Conservation (phyloP, 1,140 invertebrate species). For the Bursaphelenchus mucronatus region DNA sequence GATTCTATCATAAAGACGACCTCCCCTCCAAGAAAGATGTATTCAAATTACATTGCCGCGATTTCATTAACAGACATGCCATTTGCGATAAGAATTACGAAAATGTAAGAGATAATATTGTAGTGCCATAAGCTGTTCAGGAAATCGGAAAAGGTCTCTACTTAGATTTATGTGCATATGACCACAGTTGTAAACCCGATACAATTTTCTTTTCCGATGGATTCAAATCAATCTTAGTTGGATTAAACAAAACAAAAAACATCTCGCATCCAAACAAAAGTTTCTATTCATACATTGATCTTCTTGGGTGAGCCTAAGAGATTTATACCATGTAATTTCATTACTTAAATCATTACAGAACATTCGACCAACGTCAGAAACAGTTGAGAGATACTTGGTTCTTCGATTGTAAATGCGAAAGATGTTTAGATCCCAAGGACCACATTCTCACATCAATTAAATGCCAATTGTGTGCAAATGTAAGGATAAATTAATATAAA, state of each 20-base stretch:
- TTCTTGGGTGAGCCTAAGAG: constrained; percentile 40
- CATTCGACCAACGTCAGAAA: constrained; percentile 54
- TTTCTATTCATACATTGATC: constrained; percentile 58
- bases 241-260: constrained; percentile 41
- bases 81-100: constrained; percentile 53
- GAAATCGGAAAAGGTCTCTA: constrained; percentile 61
- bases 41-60: constrained; percentile 58
- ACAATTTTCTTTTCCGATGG: constrained; percentile 48
- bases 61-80: constrained; percentile 60
- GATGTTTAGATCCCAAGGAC: constrained; percentile 49
- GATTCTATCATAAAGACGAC: constrained; percentile 51
- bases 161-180: constrained; percentile 58
- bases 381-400: constrained; percentile 58
- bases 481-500: constrained; percentile 7
- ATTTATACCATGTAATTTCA: constrained; percentile 14
- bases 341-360: constrained; percentile 18
- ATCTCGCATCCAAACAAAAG: constrained; percentile 41
- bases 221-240: constrained; percentile 48
- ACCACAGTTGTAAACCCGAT: constrained; percentile 56
- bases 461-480: constrained; percentile 39
- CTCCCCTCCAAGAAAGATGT: constrained; percentile 46
- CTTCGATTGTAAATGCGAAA: constrained; percentile 54
- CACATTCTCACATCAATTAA: constrained; percentile 52
- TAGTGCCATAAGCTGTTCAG: constrained; percentile 31
- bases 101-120: constrained; percentile 38